phyloP scores from a whole-genome alignment of 2,113 vertebrate genomes.

The Seriola quinqueradiata region DNA sequence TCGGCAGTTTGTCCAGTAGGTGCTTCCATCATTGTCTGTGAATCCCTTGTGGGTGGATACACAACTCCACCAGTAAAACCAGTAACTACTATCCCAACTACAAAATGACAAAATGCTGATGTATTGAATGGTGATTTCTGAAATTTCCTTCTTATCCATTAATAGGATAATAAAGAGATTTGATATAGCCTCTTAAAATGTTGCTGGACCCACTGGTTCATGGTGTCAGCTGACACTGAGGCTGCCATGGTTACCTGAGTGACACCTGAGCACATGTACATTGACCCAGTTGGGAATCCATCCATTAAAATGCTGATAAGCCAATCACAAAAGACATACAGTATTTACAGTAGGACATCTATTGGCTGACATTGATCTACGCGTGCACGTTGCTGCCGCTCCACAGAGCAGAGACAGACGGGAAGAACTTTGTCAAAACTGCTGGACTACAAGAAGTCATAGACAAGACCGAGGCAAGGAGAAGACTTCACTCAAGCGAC shows the following conservation, averaged over 20 bases:
- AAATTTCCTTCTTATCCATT: no score
- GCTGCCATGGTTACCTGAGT: neutral
- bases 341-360: neutral
- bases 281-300: neutral
- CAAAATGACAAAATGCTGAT: no score
- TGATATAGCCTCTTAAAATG: no score
- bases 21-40: no score
- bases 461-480: slow-evolving; percentile 23
- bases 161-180: no score
- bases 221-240: neutral
- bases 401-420: slow-evolving; percentile 9
- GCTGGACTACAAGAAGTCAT: slow-evolving; percentile 37
- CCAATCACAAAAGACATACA: neutral
- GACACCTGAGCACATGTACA: slow-evolving; percentile 13
- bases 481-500: slow-evolving; percentile 33
- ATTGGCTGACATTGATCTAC: neutral
- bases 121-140: no score
- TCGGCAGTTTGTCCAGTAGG: no score
- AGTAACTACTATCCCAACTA: no score
- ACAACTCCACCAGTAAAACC: no score
- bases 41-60: no score
- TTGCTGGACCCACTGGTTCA: no score
- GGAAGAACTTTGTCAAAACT: slow-evolving; percentile 49
- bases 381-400: neutral
- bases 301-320: neutral